Evolutionary conservation across 2,888 invertebrate genomes (phyloP).

Genomic region (Apotomis betuletana): DNA sequence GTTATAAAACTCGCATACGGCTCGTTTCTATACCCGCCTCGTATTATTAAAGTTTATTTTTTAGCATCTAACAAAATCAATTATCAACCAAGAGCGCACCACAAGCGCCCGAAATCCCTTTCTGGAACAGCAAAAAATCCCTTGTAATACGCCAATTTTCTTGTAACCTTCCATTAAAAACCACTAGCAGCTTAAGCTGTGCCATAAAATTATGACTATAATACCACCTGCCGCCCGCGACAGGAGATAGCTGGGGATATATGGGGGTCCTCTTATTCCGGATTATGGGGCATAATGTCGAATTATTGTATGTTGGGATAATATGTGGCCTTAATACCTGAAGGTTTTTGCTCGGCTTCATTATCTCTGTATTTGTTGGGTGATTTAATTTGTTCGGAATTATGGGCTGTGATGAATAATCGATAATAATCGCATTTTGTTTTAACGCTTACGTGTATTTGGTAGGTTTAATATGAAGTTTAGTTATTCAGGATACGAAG

Average conservation of each 20-base stretch:
- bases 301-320: conserved; percentile 38
- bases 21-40: too few relatives aligned
- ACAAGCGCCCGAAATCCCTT: too few relatives aligned
- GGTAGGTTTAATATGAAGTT: too few relatives aligned
- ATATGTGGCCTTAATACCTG: conserved; percentile 39
- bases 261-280: conserved; percentile 36
- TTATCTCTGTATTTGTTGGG: conserved; percentile 22
- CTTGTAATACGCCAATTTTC: not conserved
- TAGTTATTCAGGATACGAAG: too few relatives aligned
- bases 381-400: not conserved
- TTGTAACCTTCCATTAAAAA: conserved; percentile 28
- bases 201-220: conserved; percentile 41
- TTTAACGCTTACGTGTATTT: too few relatives aligned
- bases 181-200: conserved; percentile 22
- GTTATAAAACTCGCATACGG: too few relatives aligned
- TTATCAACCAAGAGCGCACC: too few relatives aligned
- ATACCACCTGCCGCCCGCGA: conserved; percentile 26
- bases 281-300: conserved; percentile 41
- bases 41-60: too few relatives aligned
- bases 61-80: too few relatives aligned
- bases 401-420: not conserved
- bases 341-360: conserved; percentile 27
- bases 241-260: conserved; percentile 36
- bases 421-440: too few relatives aligned
- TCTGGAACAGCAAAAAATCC: too few relatives aligned